These are phyloP conservation scores for Addax nasomaculatus DNA, from an alignment of 2,113 vertebrate genomes.

Conservation along the genomic window DNA sequence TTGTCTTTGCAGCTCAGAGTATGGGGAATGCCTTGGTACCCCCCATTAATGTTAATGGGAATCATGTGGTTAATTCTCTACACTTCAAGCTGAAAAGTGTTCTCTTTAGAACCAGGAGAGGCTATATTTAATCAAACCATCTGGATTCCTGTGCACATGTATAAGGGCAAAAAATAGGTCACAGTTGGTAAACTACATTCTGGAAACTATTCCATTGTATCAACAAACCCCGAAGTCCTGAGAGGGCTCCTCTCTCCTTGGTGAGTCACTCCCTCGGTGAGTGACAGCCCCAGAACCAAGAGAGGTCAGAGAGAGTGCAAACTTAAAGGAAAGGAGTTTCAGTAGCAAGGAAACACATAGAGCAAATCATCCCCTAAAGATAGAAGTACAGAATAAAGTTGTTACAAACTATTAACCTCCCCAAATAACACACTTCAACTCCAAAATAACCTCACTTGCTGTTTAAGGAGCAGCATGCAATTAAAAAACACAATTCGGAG, in stretches of 20 bases:
- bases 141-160: slow-evolving; percentile 44
- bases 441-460: neutral
- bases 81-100: slow-evolving; percentile 39
- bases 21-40: slow-evolving; percentile 9
- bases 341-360: neutral
- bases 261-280: neutral
- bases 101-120: slow-evolving; percentile 55
- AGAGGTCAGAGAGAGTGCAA: slow-evolving; percentile 1
- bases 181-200: slow-evolving; percentile 59
- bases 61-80: slow-evolving; percentile 36
- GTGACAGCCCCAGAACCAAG: neutral
- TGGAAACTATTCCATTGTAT: slow-evolving; percentile 57
- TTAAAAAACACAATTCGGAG: neutral
- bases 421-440: neutral
- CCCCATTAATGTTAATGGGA: slow-evolving; percentile 52
- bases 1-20: neutral
- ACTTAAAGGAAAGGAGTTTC: neutral
- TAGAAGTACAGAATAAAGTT: neutral
- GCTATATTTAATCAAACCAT: slow-evolving; percentile 72
- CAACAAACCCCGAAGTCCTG: slow-evolving; percentile 42
- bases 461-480: neutral
- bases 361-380: neutral
- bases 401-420: slow-evolving; percentile 17
- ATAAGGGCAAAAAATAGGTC: slow-evolving; percentile 67
- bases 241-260: neutral